Evolutionary conservation across 2,797 vertebrate species (phyloP).

Genomic region (Mormyrops boulengeri): DNA sequence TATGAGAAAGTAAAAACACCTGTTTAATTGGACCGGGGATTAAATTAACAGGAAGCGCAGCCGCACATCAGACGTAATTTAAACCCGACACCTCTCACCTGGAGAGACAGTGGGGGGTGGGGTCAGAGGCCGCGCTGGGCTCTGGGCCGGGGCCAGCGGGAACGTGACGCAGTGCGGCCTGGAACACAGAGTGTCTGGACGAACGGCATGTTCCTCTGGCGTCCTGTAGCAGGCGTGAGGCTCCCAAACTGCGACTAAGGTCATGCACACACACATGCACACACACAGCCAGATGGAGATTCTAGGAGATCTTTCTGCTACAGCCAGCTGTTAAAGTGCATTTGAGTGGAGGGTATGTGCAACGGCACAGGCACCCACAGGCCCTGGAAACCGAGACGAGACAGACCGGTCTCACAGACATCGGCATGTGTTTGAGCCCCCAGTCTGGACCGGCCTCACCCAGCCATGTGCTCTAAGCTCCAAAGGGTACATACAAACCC

Average conservation of each 20-base stretch:
- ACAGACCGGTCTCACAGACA: not conserved
- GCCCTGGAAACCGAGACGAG: not conserved
- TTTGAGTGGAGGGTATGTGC: not conserved
- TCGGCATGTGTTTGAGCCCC: not conserved
- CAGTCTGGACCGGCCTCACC: not conserved
- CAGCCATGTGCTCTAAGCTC: not conserved
- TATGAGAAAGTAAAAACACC: not conserved
- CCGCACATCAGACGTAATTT: constrained; percentile 20
- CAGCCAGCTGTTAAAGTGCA: not conserved
- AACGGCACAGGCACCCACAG: not conserved
- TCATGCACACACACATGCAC: not conserved
- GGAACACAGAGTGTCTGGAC: not conserved
- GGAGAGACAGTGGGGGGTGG: not conserved
- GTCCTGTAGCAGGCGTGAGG: not conserved
- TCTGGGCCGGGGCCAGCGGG: not conserved
- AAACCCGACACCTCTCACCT: not conserved
- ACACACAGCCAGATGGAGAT: not conserved
- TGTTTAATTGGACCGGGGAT: not conserved
- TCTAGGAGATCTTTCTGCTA: not conserved
- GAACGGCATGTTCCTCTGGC: not conserved
- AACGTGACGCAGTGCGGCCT: not conserved
- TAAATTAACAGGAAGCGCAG: not conserved
- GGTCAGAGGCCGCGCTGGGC: not conserved
- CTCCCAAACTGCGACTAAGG: constrained; percentile 37
- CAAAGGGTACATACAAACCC: not conserved